These are phyloP conservation scores for Trissoscelio sp. DNA, from an alignment of 2,888 invertebrate species.

Conservation along the genomic window DNA sequence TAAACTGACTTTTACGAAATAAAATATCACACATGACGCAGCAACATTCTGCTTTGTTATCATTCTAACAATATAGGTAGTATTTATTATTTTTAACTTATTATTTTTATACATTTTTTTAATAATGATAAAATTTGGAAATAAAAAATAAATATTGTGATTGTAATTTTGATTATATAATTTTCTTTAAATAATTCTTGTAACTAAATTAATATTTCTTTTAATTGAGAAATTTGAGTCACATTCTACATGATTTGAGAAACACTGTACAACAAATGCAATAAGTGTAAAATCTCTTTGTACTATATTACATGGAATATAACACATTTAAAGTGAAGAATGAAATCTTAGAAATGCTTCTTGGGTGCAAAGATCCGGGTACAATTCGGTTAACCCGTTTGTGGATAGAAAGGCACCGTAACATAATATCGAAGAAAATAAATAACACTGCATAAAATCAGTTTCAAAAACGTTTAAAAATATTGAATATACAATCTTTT, in stretches of 20 bases:
- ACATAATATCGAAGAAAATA: background rate
- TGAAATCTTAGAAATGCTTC: constrained; percentile 63
- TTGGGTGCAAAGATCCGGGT: constrained; percentile 51
- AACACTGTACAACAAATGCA: constrained; percentile 35
- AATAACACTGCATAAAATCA: background rate
- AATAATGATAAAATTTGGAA: too few relatives aligned
- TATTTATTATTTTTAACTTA: too few relatives aligned
- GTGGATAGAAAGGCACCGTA: constrained; percentile 4
- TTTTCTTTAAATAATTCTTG: constrained; percentile 17
- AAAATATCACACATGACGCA: too few relatives aligned
- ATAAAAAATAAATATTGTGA: too few relatives aligned
- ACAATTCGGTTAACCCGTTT: constrained; percentile 54
- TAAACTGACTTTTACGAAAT: too few relatives aligned
- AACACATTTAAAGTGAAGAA: constrained; percentile 48
- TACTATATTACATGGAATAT: constrained; percentile 51
- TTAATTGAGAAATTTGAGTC: constrained; percentile 68
- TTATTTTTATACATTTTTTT: too few relatives aligned
- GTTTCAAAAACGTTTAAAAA: too few relatives aligned
- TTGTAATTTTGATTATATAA: background rate
- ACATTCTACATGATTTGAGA: constrained; percentile 22
- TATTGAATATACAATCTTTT: too few relatives aligned
- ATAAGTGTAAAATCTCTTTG: constrained; percentile 48
- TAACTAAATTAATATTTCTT: too few relatives aligned
- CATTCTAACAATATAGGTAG: too few relatives aligned
- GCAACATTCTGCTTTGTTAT: too few relatives aligned